These are phyloP conservation scores for Microcebus ravelobensis DNA, from an alignment of 2,113 vertebrate genomes.

Conservation along the genomic window DNA sequence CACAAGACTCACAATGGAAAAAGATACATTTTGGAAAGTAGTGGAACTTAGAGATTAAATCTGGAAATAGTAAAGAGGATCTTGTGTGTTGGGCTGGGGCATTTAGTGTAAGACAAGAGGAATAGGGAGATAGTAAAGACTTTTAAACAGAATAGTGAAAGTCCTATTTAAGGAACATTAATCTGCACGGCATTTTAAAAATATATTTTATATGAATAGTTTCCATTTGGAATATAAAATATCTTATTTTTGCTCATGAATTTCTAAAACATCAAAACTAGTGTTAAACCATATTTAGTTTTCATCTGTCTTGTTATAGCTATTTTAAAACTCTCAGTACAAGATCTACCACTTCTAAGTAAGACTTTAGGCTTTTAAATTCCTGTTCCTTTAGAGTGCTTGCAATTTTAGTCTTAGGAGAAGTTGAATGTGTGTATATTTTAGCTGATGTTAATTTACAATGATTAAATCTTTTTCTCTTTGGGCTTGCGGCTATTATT, in stretches of 20 bases:
- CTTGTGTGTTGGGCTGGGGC: neutral
- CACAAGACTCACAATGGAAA: neutral
- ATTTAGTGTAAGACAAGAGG: neutral
- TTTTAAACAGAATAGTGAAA: neutral
- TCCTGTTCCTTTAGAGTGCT: neutral
- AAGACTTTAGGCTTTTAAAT: neutral
- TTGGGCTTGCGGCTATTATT: neutral
- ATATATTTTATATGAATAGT: constrained; percentile 40
- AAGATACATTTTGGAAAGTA: neutral
- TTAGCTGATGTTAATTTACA: neutral
- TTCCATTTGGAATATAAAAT: constrained; percentile 54
- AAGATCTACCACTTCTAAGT: neutral
- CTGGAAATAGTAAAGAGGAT: neutral
- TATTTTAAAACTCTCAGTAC: constrained; percentile 63
- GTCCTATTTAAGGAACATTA: constrained; percentile 14
- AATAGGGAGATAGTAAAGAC: neutral
- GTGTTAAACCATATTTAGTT: constrained; percentile 62
- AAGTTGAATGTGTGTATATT: neutral
- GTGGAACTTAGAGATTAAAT: neutral
- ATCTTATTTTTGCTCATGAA: constrained; percentile 51
- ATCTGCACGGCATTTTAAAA: neutral
- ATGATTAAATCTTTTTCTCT: neutral
- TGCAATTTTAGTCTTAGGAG: constrained; percentile 33
- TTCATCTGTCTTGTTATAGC: constrained; percentile 63
- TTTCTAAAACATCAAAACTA: constrained; percentile 63